Evolutionary conservation across 2,113 vertebrate genomes (phyloP).

Genomic region (Alces alces): DNA sequence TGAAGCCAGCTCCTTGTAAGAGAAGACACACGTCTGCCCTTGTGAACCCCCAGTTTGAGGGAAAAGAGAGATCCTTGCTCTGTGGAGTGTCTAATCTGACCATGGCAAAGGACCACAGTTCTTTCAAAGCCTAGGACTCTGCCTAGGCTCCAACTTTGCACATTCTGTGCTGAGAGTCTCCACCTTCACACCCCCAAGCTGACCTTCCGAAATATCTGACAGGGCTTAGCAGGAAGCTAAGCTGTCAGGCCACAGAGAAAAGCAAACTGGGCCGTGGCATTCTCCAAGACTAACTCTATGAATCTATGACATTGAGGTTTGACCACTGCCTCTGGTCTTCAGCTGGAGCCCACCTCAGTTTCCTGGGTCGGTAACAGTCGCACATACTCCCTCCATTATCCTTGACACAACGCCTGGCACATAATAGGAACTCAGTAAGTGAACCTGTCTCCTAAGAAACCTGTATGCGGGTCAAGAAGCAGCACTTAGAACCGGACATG

Average conservation of each 20-base stretch:
- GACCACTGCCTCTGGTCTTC: background rate
- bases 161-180: background rate
- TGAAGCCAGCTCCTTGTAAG: background rate
- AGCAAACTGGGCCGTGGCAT: background rate
- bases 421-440: background rate
- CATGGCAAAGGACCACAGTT: background rate
- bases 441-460: background rate
- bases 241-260: background rate
- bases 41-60: background rate
- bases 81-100: background rate
- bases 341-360: background rate
- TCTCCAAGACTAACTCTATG: background rate
- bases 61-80: background rate
- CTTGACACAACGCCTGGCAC: background rate
- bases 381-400: background rate
- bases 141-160: background rate
- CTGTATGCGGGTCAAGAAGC: background rate
- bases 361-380: background rate
- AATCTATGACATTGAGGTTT: background rate
- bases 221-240: background rate
- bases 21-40: background rate
- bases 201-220: background rate
- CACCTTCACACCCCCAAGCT: background rate
- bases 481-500: background rate
- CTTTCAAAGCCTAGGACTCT: background rate